Conservation (phyloP, 1,140 invertebrate species). For the Drosophila ficusphila region DNA sequence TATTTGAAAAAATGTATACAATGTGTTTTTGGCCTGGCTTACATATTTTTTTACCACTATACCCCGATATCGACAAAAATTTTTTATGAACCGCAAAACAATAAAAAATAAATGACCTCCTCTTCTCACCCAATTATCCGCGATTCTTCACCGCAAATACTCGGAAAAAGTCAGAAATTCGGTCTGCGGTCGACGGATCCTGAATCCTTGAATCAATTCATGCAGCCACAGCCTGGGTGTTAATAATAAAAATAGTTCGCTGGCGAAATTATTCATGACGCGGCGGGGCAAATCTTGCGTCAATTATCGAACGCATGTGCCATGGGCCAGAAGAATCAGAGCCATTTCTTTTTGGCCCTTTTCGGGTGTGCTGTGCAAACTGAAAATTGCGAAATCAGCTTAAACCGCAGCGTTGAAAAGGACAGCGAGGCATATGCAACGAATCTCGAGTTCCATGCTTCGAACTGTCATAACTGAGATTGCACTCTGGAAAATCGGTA, state of each 20-base stretch:
- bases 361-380: slow-evolving; percentile 52
- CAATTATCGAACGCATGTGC: slow-evolving; percentile 55
- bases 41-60: slow-evolving; percentile 43
- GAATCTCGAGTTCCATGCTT: background rate
- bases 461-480: slow-evolving; percentile 30
- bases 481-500: slow-evolving; percentile 10
- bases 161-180: slow-evolving; percentile 34
- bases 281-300: slow-evolving; percentile 65
- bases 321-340: background rate
- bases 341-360: background rate
- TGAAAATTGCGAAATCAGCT: slow-evolving; percentile 62
- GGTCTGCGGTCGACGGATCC: slow-evolving; percentile 35
- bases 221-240: slow-evolving; percentile 28
- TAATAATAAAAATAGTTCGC: slow-evolving; percentile 75
- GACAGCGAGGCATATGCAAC: slow-evolving; percentile 53
- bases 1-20: background rate
- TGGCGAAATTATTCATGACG: slow-evolving; percentile 71
- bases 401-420: slow-evolving; percentile 72
- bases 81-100: slow-evolving; percentile 48
- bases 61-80: background rate
- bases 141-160: slow-evolving; percentile 19
- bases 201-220: slow-evolving; percentile 18
- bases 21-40: slow-evolving; percentile 15
- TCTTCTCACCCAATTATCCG: slow-evolving; percentile 38
- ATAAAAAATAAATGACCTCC: slow-evolving; percentile 40